phyloP scores from a whole-genome alignment of 1,140 invertebrate species.

The Eufriesea mexicana region DNA sequence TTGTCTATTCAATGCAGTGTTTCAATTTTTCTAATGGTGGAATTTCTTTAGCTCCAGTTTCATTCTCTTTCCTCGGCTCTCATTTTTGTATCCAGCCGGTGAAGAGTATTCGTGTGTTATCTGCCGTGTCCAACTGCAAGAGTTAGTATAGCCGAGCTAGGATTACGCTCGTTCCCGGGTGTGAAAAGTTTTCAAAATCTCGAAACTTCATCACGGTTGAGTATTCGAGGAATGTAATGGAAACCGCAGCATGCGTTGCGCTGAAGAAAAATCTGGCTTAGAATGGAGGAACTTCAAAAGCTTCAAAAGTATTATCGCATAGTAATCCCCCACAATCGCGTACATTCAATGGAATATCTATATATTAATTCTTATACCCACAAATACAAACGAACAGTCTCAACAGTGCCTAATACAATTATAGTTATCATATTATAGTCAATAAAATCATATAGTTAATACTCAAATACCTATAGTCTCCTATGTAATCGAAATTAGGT shows the following conservation, averaged over 20 bases:
- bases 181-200: conserved; percentile 2
- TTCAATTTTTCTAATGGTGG: not conserved
- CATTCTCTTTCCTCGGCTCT: not conserved
- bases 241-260: not conserved
- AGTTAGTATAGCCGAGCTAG: not conserved
- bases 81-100: not conserved
- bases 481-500: too few species aligned
- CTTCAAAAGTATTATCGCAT: not conserved
- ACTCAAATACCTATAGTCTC: too few species aligned
- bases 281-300: not conserved
- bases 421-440: too few species aligned
- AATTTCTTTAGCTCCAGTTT: not conserved
- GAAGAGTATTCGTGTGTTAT: not conserved
- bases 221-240: not conserved
- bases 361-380: too few species aligned
- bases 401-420: too few species aligned
- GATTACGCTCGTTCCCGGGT: not conserved
- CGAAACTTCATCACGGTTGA: not conserved
- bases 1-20: not conserved
- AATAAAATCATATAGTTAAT: too few species aligned
- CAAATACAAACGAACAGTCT: too few species aligned
- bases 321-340: not conserved
- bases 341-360: too few species aligned
- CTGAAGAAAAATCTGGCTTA: not conserved
- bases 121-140: not conserved